Evolutionary conservation across 2,113 vertebrate genomes (phyloP).

Genomic region (Argyrosomus japonicus): DNA sequence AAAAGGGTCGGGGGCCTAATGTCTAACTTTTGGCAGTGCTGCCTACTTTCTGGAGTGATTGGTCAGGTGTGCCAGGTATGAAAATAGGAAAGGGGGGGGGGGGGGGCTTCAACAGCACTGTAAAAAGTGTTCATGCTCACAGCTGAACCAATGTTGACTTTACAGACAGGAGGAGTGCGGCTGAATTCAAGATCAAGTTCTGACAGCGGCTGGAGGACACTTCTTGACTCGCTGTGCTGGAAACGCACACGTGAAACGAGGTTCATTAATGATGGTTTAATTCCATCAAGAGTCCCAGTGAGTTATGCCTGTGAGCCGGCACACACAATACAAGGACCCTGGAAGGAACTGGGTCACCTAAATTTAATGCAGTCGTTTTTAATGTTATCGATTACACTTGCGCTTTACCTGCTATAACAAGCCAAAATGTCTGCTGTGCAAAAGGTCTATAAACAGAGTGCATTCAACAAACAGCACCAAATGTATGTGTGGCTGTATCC

Average conservation of each 20-base stretch:
- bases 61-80: background rate
- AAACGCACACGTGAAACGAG: background rate
- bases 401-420: too few species aligned
- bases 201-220: background rate
- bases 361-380: background rate
- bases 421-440: background rate
- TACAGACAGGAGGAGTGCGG: background rate
- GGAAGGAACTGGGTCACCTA: background rate
- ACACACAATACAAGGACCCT: background rate
- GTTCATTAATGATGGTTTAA: background rate
- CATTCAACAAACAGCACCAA: background rate
- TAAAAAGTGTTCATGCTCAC: background rate
- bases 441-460: background rate
- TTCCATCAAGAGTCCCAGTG: background rate
- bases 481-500: too few species aligned
- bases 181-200: background rate
- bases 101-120: too few species aligned
- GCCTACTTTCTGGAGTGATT: background rate
- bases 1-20: background rate
- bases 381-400: background rate
- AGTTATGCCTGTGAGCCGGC: background rate
- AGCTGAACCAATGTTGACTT: background rate
- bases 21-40: slow-evolving; percentile 12
- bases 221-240: background rate
- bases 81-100: background rate